phyloP scores from a whole-genome alignment of 92 coral and sea anemone genomes.

The Parazoanthus swiftii region DNA sequence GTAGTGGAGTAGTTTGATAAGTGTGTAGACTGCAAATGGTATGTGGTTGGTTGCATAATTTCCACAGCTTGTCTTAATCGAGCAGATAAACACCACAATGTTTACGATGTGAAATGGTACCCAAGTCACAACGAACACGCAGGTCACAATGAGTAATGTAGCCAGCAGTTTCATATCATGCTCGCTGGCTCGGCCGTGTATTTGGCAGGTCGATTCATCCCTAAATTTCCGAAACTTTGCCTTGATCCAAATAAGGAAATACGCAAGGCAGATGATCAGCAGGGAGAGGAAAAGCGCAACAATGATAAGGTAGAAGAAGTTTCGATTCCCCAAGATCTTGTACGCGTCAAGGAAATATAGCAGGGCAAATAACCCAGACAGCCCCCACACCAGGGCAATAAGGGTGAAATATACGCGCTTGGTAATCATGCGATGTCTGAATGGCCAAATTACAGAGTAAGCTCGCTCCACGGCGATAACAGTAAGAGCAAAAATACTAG shows the following conservation, averaged over 20 bases:
- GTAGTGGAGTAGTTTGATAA: slow-evolving; percentile 34
- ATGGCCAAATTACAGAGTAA: slow-evolving; percentile 72
- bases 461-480: slow-evolving; percentile 71
- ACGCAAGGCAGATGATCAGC: slow-evolving; percentile 67
- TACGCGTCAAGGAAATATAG: slow-evolving; percentile 66
- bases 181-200: slow-evolving; percentile 24
- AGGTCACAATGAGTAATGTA: slow-evolving; percentile 68
- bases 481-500: slow-evolving; percentile 74
- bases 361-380: slow-evolving; percentile 58
- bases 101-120: slow-evolving; percentile 75
- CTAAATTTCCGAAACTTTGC: slow-evolving; percentile 43
- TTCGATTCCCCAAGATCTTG: slow-evolving; percentile 55
- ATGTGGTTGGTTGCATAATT: background rate
- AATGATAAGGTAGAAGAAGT: slow-evolving; percentile 72
- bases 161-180: slow-evolving; percentile 58
- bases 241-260: slow-evolving; percentile 68
- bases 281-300: slow-evolving; percentile 64
- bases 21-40: slow-evolving; percentile 29
- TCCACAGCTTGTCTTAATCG: background rate
- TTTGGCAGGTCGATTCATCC: background rate
- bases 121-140: slow-evolving; percentile 80
- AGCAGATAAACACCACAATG: slow-evolving; percentile 64
- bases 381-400: slow-evolving; percentile 63
- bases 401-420: slow-evolving; percentile 60
- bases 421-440: slow-evolving; percentile 59